A percentile compares a stretch with the other conserved stretches of the same genome.
Conservation (phyloP, 2,113 vertebrate species). For the Pan paniscus region DNA sequence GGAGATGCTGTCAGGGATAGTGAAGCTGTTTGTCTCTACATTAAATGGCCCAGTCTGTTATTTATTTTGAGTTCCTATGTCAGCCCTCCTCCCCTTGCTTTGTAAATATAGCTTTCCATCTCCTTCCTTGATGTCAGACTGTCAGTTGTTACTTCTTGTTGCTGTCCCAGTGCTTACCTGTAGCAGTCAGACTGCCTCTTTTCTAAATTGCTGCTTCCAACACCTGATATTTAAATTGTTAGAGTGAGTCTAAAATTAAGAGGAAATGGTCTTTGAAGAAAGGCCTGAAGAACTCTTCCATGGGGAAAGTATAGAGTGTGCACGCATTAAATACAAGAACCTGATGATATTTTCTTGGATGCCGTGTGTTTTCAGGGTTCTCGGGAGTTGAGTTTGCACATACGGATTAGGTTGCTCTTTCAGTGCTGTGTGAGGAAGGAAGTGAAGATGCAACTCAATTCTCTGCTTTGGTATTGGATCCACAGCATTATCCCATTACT, state of each 20-base stretch:
- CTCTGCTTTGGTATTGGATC: background rate
- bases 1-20: background rate
- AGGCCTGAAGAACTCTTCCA: background rate
- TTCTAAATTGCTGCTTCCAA: slow-evolving; percentile 48
- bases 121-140: background rate
- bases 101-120: background rate
- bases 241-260: slow-evolving; percentile 22
- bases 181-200: background rate
- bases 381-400: background rate
- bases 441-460: background rate
- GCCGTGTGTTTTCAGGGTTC: background rate
- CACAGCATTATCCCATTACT: background rate
- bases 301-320: background rate
- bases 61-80: background rate
- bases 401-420: background rate
- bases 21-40: background rate
- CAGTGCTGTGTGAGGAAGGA: background rate
- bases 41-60: background rate
- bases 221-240: background rate
- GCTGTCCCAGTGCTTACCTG: background rate
- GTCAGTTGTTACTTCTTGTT: background rate
- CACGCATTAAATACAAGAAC: background rate
- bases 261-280: background rate
- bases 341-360: background rate
- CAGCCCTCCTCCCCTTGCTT: background rate